Conservation (phyloP, 2,113 vertebrate genomes). For the Elaphurus davidianus region DNA sequence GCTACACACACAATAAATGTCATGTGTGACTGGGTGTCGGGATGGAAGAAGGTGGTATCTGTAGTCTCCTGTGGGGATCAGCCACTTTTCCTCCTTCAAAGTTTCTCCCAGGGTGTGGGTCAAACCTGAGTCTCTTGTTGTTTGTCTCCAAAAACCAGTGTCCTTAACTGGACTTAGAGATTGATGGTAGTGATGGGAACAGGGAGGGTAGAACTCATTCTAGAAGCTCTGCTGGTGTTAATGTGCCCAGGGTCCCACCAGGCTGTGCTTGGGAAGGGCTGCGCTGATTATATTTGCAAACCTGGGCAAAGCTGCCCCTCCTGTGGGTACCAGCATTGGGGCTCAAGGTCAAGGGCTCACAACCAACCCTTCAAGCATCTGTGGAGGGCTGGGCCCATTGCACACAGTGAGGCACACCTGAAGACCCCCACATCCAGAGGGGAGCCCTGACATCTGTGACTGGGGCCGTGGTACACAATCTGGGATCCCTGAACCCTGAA, state of each 20-base stretch:
- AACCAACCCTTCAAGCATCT: accelerated
- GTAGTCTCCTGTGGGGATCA: not conserved
- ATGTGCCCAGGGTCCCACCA: accelerated
- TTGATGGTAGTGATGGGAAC: too few species aligned
- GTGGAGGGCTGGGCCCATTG: accelerated
- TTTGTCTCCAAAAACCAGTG: not conserved
- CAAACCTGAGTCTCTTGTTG: not conserved
- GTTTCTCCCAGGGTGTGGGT: not conserved
- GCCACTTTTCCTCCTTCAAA: accelerated
- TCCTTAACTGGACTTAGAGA: not conserved
- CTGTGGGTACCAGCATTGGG: not conserved
- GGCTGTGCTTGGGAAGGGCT: accelerated
- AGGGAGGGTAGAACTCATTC: not conserved
- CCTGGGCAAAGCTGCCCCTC: not conserved
- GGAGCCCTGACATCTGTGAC: not conserved
- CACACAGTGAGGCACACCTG: accelerated
- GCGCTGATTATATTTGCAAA: accelerated
- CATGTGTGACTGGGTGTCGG: not conserved
- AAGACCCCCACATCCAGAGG: too few species aligned
- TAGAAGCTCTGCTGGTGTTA: not conserved
- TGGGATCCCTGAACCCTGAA: not conserved
- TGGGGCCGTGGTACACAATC: accelerated
- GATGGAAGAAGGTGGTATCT: not conserved
- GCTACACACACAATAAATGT: too few species aligned
- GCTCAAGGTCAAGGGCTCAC: not conserved